Evolutionary conservation across 2,888 invertebrate genomes (phyloP), one percentile per base, ranked within the genome.

Genomic region (Melanostoma mellinum): DNA sequence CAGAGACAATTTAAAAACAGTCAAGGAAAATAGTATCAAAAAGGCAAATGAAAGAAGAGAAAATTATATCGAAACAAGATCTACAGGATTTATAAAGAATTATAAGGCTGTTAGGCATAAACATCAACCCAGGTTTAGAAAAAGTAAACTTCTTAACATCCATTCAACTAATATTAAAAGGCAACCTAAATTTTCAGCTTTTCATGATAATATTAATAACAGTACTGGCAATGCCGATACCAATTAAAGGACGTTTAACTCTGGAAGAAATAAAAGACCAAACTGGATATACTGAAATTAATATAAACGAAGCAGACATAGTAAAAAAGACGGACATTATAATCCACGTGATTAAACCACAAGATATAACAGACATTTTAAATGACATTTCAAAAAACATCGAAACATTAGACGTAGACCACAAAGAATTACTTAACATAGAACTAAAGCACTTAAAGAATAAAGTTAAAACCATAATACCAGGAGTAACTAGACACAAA

Each of bases 61-160:
- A 76, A 20, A 44, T 30, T 76, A 76, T 44, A n/a, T n/a, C 3
- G 55, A 68, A 58, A 67, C 50, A 42, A 68, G 68, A 32, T 53
- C 68, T 9, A 60, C 58, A n/a, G 69, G 76, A 4, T 77, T 77
- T 61, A 60, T 71, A 38, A 69, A 61, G 38, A 71, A 63, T 4
- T 77, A 77, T 10, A 71, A 55, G n/a, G 77, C 72, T 36, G 63
- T 78, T 38, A 63, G 77, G 36, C 71, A 63, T 50, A 72, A 77
- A 8, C 65, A 78, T n/a, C 40, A 65, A 6, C 76, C 69, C 56
- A 71, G 50, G 48, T 77, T 60, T 0, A n/a, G n/a, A n/a, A n/a
- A n/a, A n/a, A n/a, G n/a, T n/a, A n/a, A n/a, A n/a, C n/a, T n/a
- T n/a, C n/a, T n/a, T n/a, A 76, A 68, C 4, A 60, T 67, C 8